These are phyloP conservation scores for Luscinia luscinia DNA, from an alignment of 2,797 vertebrate genomes.

Conservation along the genomic window DNA sequence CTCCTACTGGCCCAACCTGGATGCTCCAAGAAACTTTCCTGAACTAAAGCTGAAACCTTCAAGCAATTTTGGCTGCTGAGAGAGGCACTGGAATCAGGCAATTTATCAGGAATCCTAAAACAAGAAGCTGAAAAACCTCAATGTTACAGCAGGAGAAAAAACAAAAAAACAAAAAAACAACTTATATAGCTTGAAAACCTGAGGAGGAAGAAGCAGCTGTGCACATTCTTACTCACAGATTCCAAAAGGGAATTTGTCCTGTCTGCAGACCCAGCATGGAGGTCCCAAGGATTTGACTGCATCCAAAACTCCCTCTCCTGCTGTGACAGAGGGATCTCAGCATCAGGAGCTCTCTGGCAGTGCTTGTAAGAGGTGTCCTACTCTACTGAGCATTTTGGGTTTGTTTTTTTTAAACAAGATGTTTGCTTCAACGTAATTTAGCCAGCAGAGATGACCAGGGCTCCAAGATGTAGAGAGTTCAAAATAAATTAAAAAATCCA, in stretches of 20 bases:
- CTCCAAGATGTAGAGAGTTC: neutral
- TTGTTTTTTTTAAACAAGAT: neutral
- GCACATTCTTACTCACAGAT: accelerated
- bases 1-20: neutral
- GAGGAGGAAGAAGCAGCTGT: neutral
- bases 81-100: neutral
- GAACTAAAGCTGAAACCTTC: neutral
- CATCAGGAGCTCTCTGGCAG: neutral
- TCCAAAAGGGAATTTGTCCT: neutral
- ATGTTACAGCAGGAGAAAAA: neutral
- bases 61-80: neutral
- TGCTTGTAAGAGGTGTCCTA: accelerated
- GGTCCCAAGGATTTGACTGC: neutral
- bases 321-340: neutral
- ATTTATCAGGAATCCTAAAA: neutral
- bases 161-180: neutral
- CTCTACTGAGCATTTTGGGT: neutral
- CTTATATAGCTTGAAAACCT: accelerated
- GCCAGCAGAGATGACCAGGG: neutral
- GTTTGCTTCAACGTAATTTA: neutral
- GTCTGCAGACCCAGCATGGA: neutral
- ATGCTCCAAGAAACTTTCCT: neutral
- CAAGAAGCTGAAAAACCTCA: neutral
- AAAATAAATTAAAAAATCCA: neutral
- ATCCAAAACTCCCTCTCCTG: neutral